Evolutionary conservation across 2,113 vertebrate species (phyloP).

Genomic region (Eudyptes chrysolophus): DNA sequence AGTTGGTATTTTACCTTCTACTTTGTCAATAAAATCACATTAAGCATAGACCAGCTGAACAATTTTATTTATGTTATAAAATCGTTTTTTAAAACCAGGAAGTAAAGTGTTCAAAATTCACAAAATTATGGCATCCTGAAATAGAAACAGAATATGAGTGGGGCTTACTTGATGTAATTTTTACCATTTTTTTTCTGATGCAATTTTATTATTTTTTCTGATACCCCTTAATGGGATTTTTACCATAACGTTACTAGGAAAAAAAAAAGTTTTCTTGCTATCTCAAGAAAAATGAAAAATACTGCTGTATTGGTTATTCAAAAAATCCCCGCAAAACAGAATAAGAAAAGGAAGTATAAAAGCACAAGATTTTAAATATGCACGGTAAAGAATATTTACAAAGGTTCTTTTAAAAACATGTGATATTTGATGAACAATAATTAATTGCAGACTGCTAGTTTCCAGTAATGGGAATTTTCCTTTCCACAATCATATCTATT

Average conservation of each 20-base stretch:
- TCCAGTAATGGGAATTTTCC: not conserved
- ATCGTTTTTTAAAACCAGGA: not conserved
- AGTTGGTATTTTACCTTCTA: not conserved
- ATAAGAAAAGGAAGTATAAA: not conserved
- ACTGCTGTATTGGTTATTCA: not conserved
- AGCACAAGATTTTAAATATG: not conserved
- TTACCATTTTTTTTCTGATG: not conserved
- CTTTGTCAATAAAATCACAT: not conserved
- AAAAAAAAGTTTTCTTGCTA: not conserved
- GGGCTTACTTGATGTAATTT: not conserved
- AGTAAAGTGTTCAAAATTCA: not conserved
- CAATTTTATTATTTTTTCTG: not conserved
- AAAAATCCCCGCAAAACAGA: not conserved
- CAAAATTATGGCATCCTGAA: not conserved
- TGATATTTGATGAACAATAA: not conserved
- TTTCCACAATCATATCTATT: not conserved
- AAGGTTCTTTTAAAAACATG: not conserved
- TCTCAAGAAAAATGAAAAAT: not conserved
- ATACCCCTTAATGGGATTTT: not conserved
- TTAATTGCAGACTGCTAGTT: not conserved
- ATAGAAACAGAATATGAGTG: not conserved
- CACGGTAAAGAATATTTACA: not conserved
- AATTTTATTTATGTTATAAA: constrained; percentile 1
- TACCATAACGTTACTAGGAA: not conserved
- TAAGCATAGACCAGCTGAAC: not conserved